phyloP scores from a whole-genome alignment of 2,888 invertebrate genomes.

The Helobdella robusta region DNA sequence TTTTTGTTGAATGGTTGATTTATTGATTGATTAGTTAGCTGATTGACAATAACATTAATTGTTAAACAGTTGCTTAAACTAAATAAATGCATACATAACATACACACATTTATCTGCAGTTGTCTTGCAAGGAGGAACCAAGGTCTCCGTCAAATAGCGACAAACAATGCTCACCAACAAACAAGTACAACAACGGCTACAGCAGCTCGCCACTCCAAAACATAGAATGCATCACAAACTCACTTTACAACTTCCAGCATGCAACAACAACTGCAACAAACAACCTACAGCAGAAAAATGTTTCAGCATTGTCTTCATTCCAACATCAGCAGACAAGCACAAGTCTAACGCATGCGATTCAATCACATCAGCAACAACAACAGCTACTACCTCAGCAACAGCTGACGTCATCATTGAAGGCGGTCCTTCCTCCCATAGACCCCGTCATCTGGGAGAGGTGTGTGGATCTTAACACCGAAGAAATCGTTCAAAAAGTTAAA shows the following conservation, averaged over 20 bases:
- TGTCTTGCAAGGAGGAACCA: slow-evolving; percentile 8
- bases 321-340: slow-evolving; percentile 8
- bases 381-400: slow-evolving; percentile 71
- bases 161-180: not conserved
- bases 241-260: too few species aligned
- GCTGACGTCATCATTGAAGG: not conserved
- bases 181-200: not conserved
- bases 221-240: too few species aligned
- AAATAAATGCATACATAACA: too few species aligned
- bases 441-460: slow-evolving; percentile 97
- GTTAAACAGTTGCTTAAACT: too few species aligned
- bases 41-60: too few species aligned
- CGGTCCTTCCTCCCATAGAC: slow-evolving; percentile 86
- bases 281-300: slow-evolving; percentile 42
- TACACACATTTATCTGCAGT: too few species aligned
- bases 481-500: slow-evolving; percentile 74
- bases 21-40: too few species aligned
- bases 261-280: too few species aligned
- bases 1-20: too few species aligned
- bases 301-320: not conserved
- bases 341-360: slow-evolving; percentile 35
- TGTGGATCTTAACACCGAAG: slow-evolving; percentile 93
- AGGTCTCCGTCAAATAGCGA: not conserved
- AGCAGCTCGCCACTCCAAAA: not conserved
- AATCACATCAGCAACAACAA: slow-evolving; percentile 56